A percentile compares a stretch with the other conserved stretches of the same genome.
These are phyloP conservation scores for Anarrhichthys ocellatus DNA, from an alignment of 2,113 vertebrate genomes.

Conservation along the genomic window DNA sequence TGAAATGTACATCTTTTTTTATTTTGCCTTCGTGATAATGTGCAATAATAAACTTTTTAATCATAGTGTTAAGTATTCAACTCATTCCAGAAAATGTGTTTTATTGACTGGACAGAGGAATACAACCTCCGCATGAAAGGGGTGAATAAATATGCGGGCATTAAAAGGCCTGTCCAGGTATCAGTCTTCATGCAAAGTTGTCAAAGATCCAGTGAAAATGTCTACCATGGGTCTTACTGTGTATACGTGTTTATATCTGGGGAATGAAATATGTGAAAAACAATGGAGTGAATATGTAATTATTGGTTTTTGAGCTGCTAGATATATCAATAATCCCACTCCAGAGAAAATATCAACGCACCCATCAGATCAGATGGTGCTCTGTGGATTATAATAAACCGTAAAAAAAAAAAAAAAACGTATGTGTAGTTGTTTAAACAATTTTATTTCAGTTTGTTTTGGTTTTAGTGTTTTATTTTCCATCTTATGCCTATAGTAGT, in stretches of 20 bases:
- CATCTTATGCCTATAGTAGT: slow-evolving; percentile 56
- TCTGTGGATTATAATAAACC: slow-evolving; percentile 39
- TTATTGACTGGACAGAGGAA: slow-evolving; percentile 48
- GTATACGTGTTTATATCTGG: slow-evolving; percentile 68
- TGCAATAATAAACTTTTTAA: slow-evolving; percentile 79
- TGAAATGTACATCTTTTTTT: slow-evolving; percentile 78
- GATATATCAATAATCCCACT: slow-evolving; percentile 51
- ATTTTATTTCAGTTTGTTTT: slow-evolving; percentile 26
- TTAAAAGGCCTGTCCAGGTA: slow-evolving; percentile 37
- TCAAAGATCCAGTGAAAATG: slow-evolving; percentile 51
- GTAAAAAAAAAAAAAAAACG: slow-evolving; percentile 45
- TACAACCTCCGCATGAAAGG: slow-evolving; percentile 41
- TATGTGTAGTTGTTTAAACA: slow-evolving; percentile 67
- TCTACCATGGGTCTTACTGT: slow-evolving; percentile 51
- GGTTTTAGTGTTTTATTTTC: slow-evolving; percentile 51
- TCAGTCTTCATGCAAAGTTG: slow-evolving; percentile 56
- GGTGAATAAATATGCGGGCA: slow-evolving; percentile 30
- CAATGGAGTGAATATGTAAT: slow-evolving; percentile 65
- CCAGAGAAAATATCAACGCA: slow-evolving; percentile 58
- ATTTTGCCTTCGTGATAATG: slow-evolving; percentile 81
- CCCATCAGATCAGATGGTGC: slow-evolving; percentile 43
- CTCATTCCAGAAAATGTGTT: slow-evolving; percentile 64
- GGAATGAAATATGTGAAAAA: slow-evolving; percentile 69
- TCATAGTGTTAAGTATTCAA: slow-evolving; percentile 72
- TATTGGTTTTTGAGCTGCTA: slow-evolving; percentile 69